Conservation (phyloP, 1,140 invertebrate genomes). For the Oreohelix idahoensis region DNA sequence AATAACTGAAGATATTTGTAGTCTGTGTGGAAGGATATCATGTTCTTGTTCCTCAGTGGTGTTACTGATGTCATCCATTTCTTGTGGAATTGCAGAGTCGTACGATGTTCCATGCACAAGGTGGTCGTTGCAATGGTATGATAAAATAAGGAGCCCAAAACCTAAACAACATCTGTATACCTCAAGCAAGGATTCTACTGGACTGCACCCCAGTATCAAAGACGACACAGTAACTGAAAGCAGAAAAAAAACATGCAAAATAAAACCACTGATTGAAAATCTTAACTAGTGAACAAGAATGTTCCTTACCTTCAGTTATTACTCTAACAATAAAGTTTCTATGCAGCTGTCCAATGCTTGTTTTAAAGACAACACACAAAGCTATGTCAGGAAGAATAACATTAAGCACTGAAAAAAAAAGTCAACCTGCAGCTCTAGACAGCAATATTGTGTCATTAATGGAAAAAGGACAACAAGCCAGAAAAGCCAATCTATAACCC, state of each 20-base stretch:
- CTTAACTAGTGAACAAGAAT: neutral
- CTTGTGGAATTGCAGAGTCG: neutral
- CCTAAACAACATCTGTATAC: constrained; percentile 32
- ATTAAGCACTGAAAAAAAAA: too few relatives aligned
- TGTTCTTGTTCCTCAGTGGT: neutral
- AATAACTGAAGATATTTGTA: constrained; percentile 6
- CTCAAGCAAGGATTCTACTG: constrained; percentile 22
- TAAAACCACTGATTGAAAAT: constrained; percentile 12
- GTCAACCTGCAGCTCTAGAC: too few relatives aligned
- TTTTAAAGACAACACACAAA: too few relatives aligned
- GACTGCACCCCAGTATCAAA: constrained; percentile 34
- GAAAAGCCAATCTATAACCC: too few relatives aligned
- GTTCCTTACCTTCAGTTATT: too few relatives aligned
- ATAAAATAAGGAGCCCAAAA: constrained; percentile 6
- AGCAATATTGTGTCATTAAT: too few relatives aligned
- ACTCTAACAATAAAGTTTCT: too few relatives aligned
- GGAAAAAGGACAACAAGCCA: too few relatives aligned
- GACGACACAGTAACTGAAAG: constrained; percentile 23
- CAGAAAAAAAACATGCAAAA: neutral
- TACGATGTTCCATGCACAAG: neutral
- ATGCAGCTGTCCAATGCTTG: neutral
- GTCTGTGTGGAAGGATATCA: neutral
- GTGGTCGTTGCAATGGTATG: constrained; percentile 15
- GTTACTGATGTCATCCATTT: neutral
- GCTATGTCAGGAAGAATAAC: too few relatives aligned